Base-by-base conservation (phyloP, 2,113 vertebrate species). In the Mesoclemmys tuberculata region DNA sequence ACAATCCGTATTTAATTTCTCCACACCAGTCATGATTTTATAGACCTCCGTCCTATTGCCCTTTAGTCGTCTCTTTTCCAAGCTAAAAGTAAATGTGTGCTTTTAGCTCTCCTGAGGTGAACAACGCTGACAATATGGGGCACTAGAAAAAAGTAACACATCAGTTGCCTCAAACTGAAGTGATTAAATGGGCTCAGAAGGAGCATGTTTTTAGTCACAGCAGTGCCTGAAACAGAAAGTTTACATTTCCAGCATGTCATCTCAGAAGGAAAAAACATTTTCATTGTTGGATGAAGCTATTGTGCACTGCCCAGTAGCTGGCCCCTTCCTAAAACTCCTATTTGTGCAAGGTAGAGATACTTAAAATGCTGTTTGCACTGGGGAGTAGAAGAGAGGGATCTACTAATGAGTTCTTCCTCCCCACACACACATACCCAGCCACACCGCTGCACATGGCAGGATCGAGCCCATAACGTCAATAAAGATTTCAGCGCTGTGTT, bases 141-240 rank as follows among this genome's bases (percentile, higher is more conserved):
- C 86, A 94, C 68, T 85, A 89, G 92, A 96, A 96, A 96, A 96
- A 97, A 44, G 16, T 80, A 96, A 93, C 27, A 24, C 94, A 87
- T 96, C 95, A 97, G 71, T 94, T 92, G 61, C 82, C 89, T 96
- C 89, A 94, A 89, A 90, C 31, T n/a, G 38, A 94, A 96, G 93
- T 85, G 58, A 92, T 95, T 96, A 95, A 96, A 96, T 85, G 95
- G 83, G 55, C 86, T 92, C 46, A 68, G 89, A 94, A 95, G 77
- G 58, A 94, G 74, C 80, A 93, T 90, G 26, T 5, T 94, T 49
- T 97, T 96, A 94, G 64, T 90, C 74, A 94, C 44, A 83, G 78
- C 80, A 90, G 82, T 77, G 14, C 55, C 74, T 83, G 89, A 94
- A 92, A 95, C 86, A 38, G 86, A 94, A 97, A 88, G 84, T 92